Conservation (phyloP, 2,113 vertebrate species). For the Psittacula cyanocephala region DNA sequence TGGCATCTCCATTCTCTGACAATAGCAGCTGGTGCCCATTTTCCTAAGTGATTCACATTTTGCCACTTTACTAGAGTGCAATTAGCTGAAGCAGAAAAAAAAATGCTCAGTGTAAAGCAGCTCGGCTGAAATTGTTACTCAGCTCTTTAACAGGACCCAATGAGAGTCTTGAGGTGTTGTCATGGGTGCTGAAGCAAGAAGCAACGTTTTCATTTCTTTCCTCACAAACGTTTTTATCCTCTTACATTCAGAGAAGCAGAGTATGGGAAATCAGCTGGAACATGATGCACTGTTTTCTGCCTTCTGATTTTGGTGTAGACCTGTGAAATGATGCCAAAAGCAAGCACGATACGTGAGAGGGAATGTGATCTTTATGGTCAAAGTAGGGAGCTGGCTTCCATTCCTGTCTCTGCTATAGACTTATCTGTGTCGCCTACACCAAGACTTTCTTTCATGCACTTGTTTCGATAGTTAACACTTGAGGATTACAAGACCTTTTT, state of each 20-base stretch:
- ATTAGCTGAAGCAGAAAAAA: slow-evolving; percentile 76
- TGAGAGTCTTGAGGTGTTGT: slow-evolving; percentile 23
- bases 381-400: background rate
- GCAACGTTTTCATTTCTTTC: background rate
- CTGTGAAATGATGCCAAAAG: background rate
- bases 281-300: background rate
- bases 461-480: background rate
- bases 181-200: background rate
- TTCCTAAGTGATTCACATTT: slow-evolving; percentile 79
- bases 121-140: slow-evolving; percentile 57
- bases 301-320: background rate
- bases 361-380: background rate
- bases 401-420: background rate
- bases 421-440: background rate
- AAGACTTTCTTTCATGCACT: background rate
- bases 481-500: background rate
- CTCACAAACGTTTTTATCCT: background rate
- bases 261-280: background rate
- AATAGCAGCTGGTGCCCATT: slow-evolving; percentile 82
- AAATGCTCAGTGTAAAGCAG: slow-evolving; percentile 43
- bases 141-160: background rate
- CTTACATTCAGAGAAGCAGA: background rate
- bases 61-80: slow-evolving; percentile 77
- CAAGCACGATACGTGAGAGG: background rate
- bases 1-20: slow-evolving; percentile 68